A percentile compares a stretch with the other conserved stretches of the same genome.
Evolutionary conservation across 2,888 invertebrate genomes (phyloP).

Genomic region (Drosophila picticornis): DNA sequence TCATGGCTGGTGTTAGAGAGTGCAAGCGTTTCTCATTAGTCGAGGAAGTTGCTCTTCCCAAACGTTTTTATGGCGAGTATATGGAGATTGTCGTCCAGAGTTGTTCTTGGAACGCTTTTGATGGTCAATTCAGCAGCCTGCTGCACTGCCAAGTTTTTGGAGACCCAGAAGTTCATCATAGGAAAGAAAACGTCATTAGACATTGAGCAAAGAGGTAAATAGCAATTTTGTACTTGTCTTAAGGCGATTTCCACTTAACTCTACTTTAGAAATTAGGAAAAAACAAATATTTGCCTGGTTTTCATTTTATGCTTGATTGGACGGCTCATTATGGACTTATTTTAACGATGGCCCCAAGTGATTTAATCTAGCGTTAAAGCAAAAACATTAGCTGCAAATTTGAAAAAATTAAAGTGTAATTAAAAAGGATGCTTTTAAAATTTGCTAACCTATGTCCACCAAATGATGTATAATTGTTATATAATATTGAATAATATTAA

Average conservation of each 20-base stretch:
- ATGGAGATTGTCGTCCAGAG: background rate
- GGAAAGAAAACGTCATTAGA: background rate
- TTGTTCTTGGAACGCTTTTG: background rate
- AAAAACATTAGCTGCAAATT: slow-evolving; percentile 25
- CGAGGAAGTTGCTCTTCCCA: background rate
- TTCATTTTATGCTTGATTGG: slow-evolving; percentile 26
- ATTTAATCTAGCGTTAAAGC: slow-evolving; percentile 27
- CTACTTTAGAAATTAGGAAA: slow-evolving; percentile 17
- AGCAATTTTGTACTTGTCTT: slow-evolving; percentile 25
- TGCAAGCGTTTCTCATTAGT: background rate
- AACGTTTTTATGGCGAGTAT: background rate
- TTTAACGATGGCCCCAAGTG: slow-evolving; percentile 15
- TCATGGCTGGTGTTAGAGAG: background rate
- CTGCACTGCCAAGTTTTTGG: background rate
- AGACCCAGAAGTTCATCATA: background rate
- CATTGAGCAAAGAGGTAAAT: slow-evolving; percentile 17
- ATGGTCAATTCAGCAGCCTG: background rate
- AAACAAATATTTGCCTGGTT: slow-evolving; percentile 50
- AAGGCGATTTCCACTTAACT: slow-evolving; percentile 32
- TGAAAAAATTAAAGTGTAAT: slow-evolving; percentile 8
- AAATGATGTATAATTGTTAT: background rate
- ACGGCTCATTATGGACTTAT: slow-evolving; percentile 36
- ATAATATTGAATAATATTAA: background rate
- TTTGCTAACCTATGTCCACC: background rate
- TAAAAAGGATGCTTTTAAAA: background rate